Evolutionary conservation across 2,113 vertebrate genomes (phyloP).

Genomic region (Oreochromis aureus): DNA sequence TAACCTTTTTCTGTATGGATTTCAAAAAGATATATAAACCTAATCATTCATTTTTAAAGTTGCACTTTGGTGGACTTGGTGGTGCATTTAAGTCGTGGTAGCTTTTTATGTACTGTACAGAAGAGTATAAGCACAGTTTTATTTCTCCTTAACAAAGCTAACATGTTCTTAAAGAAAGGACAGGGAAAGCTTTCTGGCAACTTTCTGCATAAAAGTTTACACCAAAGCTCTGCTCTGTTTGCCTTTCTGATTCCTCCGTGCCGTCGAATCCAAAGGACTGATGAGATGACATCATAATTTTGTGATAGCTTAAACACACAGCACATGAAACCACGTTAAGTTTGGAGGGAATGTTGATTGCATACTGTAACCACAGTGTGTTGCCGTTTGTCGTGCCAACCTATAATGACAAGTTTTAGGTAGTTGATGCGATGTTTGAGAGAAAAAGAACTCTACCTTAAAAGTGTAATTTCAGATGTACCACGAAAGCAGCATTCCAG

Average conservation of each 20-base stretch:
- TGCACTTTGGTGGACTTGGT: neutral
- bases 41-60: neutral
- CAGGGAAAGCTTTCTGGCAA: neutral
- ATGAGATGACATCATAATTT: neutral
- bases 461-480: neutral
- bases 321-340: neutral
- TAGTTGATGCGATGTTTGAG: neutral
- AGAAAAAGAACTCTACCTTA: neutral
- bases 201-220: neutral
- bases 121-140: neutral
- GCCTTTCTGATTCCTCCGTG: neutral
- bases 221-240: neutral
- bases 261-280: neutral
- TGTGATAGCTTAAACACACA: neutral
- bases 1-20: neutral
- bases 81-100: neutral
- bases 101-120: neutral
- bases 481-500: neutral
- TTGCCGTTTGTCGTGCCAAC: neutral
- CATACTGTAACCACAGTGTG: neutral
- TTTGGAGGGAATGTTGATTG: neutral
- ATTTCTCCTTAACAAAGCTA: neutral
- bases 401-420: neutral
- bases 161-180: neutral
- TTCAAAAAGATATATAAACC: neutral